phyloP scores from a whole-genome alignment of 2,888 invertebrate species.

The Clitarchus hookeri region DNA sequence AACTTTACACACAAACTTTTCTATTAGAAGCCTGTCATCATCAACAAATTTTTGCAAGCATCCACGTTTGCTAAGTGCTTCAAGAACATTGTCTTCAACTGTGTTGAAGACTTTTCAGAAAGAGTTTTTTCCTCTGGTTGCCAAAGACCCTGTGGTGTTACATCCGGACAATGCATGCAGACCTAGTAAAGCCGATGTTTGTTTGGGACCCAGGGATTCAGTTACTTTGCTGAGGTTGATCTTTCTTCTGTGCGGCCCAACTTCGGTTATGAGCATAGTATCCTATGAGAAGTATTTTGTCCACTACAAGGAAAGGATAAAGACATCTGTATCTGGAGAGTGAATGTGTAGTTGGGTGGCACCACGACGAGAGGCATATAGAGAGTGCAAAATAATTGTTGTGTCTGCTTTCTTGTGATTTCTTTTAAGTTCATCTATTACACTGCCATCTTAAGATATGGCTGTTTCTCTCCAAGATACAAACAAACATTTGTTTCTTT shows the following conservation, averaged over 20 bases:
- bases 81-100: not conserved
- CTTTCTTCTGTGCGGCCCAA: not conserved
- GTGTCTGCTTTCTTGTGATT: not conserved
- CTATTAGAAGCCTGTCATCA: not conserved
- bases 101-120: constrained; percentile 19
- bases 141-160: not conserved
- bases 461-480: not conserved
- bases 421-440: constrained; percentile 11
- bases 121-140: not conserved
- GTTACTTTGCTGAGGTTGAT: too few species aligned
- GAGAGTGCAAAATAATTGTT: constrained; percentile 12
- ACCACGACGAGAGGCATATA: not conserved
- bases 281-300: not conserved
- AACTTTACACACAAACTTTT: not conserved
- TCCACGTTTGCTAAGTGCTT: not conserved
- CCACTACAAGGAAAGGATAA: not conserved
- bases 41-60: not conserved
- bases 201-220: not conserved
- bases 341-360: not conserved
- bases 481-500: not conserved
- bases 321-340: constrained; percentile 18
- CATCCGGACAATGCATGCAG: not conserved
- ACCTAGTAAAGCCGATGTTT: not conserved
- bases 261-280: not conserved
- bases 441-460: not conserved